phyloP scores from a whole-genome alignment of 2,797 vertebrate genomes.

The Chloroceryle inda region DNA sequence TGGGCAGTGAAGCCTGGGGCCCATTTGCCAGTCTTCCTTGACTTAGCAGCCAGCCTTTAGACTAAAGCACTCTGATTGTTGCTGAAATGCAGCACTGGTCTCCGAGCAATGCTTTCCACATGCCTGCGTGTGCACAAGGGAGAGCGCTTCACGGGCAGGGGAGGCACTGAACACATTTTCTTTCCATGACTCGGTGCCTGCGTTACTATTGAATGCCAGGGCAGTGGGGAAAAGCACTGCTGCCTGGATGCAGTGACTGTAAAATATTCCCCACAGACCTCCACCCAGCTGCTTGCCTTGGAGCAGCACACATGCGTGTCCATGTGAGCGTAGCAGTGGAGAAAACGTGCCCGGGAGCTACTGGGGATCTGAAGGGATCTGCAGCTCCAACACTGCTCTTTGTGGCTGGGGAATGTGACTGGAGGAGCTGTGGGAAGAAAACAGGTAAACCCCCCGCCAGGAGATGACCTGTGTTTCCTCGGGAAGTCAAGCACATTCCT shows the following conservation, averaged over 20 bases:
- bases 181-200: constrained; percentile 44
- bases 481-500: neutral
- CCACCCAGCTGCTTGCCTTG: neutral
- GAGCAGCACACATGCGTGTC: neutral
- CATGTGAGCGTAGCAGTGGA: neutral
- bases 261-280: neutral
- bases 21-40: neutral
- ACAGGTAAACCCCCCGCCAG: neutral
- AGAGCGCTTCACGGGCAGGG: neutral
- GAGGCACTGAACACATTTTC: constrained; percentile 15
- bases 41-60: neutral
- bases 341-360: neutral
- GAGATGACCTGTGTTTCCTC: neutral
- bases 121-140: neutral
- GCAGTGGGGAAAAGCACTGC: neutral
- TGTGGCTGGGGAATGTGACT: neutral
- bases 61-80: neutral
- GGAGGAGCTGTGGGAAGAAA: neutral
- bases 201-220: neutral
- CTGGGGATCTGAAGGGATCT: neutral
- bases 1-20: neutral
- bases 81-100: neutral
- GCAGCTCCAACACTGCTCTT: neutral
- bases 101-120: constrained; percentile 35
- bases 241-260: constrained; percentile 2